Evolutionary conservation across 2,113 vertebrate species (phyloP), one percentile per base, ranked within the genome.

Genomic region (Irena cyanogastra): DNA sequence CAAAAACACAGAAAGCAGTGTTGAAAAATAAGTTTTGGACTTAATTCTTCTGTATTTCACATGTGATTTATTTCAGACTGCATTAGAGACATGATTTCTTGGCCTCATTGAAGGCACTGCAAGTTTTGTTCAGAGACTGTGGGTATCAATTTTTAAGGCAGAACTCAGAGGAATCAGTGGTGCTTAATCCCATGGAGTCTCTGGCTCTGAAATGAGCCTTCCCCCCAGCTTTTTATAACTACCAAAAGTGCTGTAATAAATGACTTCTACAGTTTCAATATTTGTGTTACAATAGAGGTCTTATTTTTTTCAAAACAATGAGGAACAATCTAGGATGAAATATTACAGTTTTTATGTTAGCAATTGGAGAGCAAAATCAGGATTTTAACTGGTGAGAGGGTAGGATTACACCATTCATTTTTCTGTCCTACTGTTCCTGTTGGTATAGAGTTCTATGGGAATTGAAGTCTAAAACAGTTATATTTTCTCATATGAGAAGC

Each of bases 391-490:
- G 19, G n/a, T 64, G 33, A 6, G 8, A 33, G 23, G 14, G 31
- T 18, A n/a, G 68, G 54, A 74, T 70, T 65, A 45, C 31, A 81
- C 72, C 39, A 54, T 87, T 96, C 68, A 44, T 94, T 96, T 74
- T 87, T 76, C 47, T 90, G 30, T 84, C 50, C 74, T 77, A 31
- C 30, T 86, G 10, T 83, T 96, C 72, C 66, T 68, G 56, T 94
- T 94, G 65, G 80, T 97, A 37, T 53, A 44, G 61, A 50, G 35
- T 61, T 31, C 42, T 18, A 4, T 9, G 21, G 31, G 70, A 97
- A 96, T 60, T 69, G 68, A 89, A 97, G 64, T 82, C 87, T 82
- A 76, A 95, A 94, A 85, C 27, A 70, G 23, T 85, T 89, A 14
- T 52, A 65, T 90, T 76, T 91, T 93, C 63, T 89, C 39, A 39